Evolutionary conservation across 2,888 invertebrate genomes (phyloP), one percentile per base, ranked within the genome.

Genomic region (Protophormia terraenovae): DNA sequence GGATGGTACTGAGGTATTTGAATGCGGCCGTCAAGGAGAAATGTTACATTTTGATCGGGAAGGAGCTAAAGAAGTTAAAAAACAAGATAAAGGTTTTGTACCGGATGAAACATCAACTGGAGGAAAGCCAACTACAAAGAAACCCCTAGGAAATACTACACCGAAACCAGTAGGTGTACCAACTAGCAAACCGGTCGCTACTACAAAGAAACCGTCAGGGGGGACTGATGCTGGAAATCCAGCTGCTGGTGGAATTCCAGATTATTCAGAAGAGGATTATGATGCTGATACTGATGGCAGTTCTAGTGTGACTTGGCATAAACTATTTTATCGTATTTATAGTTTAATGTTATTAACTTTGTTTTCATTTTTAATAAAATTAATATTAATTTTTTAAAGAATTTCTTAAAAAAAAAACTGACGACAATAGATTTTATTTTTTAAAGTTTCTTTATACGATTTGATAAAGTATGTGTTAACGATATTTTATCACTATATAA

Each of bases 221-320:
- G 29, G 14, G 6, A 8, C 3, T 2, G 10, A 35, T n/a, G 22
- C 32, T 2, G 69, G 78, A 14, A 78, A 71, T 12, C 78, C 62
- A 8, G 8, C n/a, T 14, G 69, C 69, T 5, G 69, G 60, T 5
- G 69, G 69, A 3, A 12, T n/a, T 14, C 50, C 60, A 3, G 78
- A 78, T 7, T 78, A 78, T 62, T 71, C 60, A 0, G 69, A 78
- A 22, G 10, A 50, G 27, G 69, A 78, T 3, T 78, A 71, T 38
- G 78, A 78, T 41, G 29, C 47, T 3, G n/a, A n/a, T n/a, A 8
- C 12, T n/a, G n/a, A 50, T 12, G 29, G 69, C 16, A 22, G n/a
- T 29, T 19, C 62, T 1, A 1, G 0, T 0, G 27, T 7, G 22
- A 4, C 10, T 14, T 62, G 47, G n/a, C 32, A 38, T 0, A 1